Evolutionary conservation across 1,140 invertebrate species (phyloP), one percentile per base, ranked within the genome.

Genomic region (Drosophila takahashii): DNA sequence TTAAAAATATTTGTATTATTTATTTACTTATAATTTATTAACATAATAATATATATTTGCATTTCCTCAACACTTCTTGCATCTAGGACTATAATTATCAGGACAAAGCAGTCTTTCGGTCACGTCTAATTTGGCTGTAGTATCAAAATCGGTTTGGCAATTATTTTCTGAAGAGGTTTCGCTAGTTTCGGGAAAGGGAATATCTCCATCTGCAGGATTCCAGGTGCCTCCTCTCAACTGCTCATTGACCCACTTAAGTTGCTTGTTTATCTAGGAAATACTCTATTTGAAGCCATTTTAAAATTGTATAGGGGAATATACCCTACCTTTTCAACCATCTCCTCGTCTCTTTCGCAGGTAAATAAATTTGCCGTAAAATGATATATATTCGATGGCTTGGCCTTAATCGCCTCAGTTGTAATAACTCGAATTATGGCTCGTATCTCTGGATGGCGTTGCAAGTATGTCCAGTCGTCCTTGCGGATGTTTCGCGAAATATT

Each of bases 371-470:
- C 52, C 1, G 58, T 36, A 39, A 81, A 79, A 0, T n/a, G 0
- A 45, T 44, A 81, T 3, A 81, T 61, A 37, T 67, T 61, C 0
- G 26, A 6, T 0, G 79, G 70, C 1, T 57, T 15, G 0, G 15
- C 29, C 22, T 60, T 64, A n/a, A 79, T 29, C 10, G 79, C 70
- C 52, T 79, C 65, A 4, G 44, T 69, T 16, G 58, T 22, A 16
- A 84, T 81, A 0, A 76, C 65, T 1, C 79, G 70, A 29, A 81
- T 79, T 22, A 84, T 84, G n/a, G 80, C 80, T 11, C 80, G 61
- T 3, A 84, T 66, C 57, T 84, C 80, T 8, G 79, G 70, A 51
- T 84, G 80, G 2, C 47, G 39, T 3, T 73, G 56, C 8, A 84
- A 50, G 36, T 73, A 66, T 1, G 70, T 26, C 79, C 79, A 81